Percentiles rank a stretch among this genome's conserved stretches.
Conservation (phyloP, 23 tunicate species). For the Halocynthia aurantium region DNA sequence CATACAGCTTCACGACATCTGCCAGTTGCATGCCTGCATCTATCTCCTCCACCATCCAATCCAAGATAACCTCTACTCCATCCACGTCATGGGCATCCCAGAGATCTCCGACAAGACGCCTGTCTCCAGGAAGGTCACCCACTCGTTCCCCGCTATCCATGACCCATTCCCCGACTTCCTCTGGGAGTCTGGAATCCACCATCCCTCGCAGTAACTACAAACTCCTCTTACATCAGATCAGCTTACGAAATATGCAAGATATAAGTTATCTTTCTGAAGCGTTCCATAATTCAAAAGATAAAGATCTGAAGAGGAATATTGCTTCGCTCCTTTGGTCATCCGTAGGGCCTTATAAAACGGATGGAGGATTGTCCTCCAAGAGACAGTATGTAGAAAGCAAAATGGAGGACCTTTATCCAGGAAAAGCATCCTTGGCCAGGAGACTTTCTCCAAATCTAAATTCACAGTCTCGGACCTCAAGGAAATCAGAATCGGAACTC, state of each 20-base stretch:
- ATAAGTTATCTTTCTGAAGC: constrained; percentile 38
- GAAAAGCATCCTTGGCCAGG: constrained; percentile 16
- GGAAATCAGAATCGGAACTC: too few species aligned
- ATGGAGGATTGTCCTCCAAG: constrained; percentile 8
- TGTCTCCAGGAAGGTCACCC: constrained; percentile 16
- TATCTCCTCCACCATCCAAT: background rate
- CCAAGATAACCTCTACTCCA: background rate
- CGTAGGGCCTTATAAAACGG: background rate
- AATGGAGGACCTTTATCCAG: constrained; percentile 24
- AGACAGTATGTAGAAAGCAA: constrained; percentile 1
- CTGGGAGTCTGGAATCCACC: constrained; percentile 26
- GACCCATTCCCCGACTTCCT: background rate
- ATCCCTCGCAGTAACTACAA: constrained; percentile 87
- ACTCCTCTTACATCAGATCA: constrained; percentile 68
- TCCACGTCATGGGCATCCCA: constrained; percentile 8
- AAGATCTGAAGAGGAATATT: constrained; percentile 19
- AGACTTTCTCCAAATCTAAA: constrained; percentile 21
- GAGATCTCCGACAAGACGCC: background rate
- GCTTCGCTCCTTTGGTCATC: constrained; percentile 16
- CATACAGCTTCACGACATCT: background rate
- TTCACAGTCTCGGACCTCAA: too few species aligned
- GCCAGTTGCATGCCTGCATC: background rate
- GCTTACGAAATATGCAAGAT: constrained; percentile 77
- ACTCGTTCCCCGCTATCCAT: background rate
- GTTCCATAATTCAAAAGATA: constrained; percentile 18